These are phyloP conservation scores for Heloderma charlesbogerti DNA, from an alignment of 2,113 vertebrate genomes.

Conservation along the genomic window DNA sequence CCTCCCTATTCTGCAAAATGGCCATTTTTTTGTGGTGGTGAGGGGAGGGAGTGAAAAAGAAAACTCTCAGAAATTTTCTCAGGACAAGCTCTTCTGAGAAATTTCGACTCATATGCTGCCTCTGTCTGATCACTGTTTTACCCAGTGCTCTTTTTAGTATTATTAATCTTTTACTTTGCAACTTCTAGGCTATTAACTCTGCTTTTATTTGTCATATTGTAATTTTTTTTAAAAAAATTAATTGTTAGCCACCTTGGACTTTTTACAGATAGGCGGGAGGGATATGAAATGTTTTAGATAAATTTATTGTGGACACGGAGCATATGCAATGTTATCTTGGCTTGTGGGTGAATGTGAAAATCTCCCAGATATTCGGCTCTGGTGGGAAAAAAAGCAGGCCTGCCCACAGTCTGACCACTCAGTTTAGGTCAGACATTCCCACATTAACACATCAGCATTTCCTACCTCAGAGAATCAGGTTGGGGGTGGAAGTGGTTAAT, in stretches of 20 bases:
- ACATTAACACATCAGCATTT: conserved; percentile 1
- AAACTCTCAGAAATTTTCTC: not conserved
- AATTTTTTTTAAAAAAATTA: not conserved
- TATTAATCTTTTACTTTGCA: not conserved
- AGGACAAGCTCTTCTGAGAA: not conserved
- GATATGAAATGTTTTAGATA: not conserved
- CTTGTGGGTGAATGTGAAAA: not conserved
- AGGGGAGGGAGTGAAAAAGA: not conserved
- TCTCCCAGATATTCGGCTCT: not conserved
- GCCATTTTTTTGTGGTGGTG: no score
- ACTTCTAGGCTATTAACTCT: not conserved
- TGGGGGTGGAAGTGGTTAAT: conserved; percentile 12
- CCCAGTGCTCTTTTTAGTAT: not conserved
- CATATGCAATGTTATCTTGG: not conserved
- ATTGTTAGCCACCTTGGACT: not conserved
- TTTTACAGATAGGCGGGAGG: not conserved
- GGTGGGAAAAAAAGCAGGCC: not conserved
- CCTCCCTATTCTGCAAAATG: not conserved
- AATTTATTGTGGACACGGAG: not conserved
- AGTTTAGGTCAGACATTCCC: not conserved
- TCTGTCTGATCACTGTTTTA: not conserved
- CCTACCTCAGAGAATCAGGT: not conserved
- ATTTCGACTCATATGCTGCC: not conserved
- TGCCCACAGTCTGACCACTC: not conserved
- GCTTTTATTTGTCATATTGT: not conserved